phyloP scores from a whole-genome alignment of 92 coral and sea anemone species.

The Parazoanthus darwini region DNA sequence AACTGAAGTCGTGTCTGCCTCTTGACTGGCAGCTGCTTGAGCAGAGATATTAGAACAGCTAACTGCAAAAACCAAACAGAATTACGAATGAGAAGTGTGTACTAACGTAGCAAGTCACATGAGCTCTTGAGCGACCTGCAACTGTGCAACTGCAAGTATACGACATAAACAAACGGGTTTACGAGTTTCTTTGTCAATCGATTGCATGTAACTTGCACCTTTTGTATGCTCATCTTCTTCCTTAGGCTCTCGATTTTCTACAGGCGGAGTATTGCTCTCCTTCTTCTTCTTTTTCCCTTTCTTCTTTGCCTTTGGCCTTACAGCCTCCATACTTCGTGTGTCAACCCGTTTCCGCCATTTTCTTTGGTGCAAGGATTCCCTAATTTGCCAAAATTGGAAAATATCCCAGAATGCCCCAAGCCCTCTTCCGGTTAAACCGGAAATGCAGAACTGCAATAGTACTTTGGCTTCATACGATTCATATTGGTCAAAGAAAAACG shows the following conservation, averaged over 20 bases:
- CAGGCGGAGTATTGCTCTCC: slow-evolving; percentile 33
- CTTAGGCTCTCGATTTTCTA: slow-evolving; percentile 26
- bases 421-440: slow-evolving; percentile 25
- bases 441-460: background rate
- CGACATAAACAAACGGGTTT: slow-evolving; percentile 18
- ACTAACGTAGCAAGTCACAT: slow-evolving; percentile 18
- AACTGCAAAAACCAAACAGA: background rate
- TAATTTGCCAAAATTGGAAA: slow-evolving; percentile 19
- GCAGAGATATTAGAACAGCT: background rate
- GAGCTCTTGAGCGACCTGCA: slow-evolving; percentile 12
- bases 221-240: slow-evolving; percentile 12
- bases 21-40: background rate
- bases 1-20: background rate
- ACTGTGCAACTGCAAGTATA: background rate
- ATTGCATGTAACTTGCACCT: slow-evolving; percentile 16
- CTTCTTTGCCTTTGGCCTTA: slow-evolving; percentile 73
- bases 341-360: slow-evolving; percentile 44
- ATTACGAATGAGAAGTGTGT: background rate
- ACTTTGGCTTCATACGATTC: background rate
- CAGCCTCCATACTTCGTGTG: slow-evolving; percentile 79
- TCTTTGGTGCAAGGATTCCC: background rate
- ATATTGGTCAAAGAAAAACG: too few relatives aligned
- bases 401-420: slow-evolving; percentile 32
- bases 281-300: slow-evolving; percentile 83
- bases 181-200: background rate